phyloP scores from a whole-genome alignment of 2,797 vertebrate genomes.

The Myotis findleyi region DNA sequence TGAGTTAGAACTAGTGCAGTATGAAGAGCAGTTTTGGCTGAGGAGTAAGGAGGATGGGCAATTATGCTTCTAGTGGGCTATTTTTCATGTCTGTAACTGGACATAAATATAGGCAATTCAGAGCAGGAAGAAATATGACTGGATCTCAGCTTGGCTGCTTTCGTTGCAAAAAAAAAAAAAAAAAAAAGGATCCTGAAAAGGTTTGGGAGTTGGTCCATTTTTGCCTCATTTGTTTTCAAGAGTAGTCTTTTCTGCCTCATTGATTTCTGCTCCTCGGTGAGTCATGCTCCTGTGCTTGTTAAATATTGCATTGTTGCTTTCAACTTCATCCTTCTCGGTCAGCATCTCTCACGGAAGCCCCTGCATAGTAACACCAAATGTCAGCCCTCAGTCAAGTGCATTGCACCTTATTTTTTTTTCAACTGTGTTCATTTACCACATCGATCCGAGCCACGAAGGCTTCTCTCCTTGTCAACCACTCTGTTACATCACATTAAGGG shows the following conservation, averaged over 20 bases:
- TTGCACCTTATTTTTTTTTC: not conserved
- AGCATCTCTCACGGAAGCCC: constrained; percentile 48
- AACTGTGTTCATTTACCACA: not conserved
- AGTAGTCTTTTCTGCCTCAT: constrained; percentile 67
- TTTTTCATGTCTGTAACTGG: constrained; percentile 78
- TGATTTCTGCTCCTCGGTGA: constrained; percentile 68
- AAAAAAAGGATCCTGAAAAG: constrained; percentile 31
- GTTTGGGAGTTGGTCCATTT: constrained; percentile 54
- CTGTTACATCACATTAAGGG: not conserved
- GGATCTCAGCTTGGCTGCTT: constrained; percentile 62
- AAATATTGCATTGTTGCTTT: constrained; percentile 63
- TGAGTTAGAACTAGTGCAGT: constrained; percentile 55
- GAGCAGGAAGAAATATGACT: constrained; percentile 69
- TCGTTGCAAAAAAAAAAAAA: constrained; percentile 8
- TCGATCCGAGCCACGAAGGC: not conserved
- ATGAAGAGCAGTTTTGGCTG: constrained; percentile 65
- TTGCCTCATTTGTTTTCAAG: constrained; percentile 73
- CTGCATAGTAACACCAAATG: not conserved
- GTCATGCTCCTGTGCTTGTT: constrained; percentile 33
- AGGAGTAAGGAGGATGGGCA: constrained; percentile 62
- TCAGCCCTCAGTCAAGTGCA: not conserved
- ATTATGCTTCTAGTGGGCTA: constrained; percentile 62
- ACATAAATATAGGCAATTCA: constrained; percentile 73
- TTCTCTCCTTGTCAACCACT: not conserved
- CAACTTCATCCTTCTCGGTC: constrained; percentile 64